Conservation (phyloP, 1,140 invertebrate species). For the Leptestheria dahalacensis region DNA sequence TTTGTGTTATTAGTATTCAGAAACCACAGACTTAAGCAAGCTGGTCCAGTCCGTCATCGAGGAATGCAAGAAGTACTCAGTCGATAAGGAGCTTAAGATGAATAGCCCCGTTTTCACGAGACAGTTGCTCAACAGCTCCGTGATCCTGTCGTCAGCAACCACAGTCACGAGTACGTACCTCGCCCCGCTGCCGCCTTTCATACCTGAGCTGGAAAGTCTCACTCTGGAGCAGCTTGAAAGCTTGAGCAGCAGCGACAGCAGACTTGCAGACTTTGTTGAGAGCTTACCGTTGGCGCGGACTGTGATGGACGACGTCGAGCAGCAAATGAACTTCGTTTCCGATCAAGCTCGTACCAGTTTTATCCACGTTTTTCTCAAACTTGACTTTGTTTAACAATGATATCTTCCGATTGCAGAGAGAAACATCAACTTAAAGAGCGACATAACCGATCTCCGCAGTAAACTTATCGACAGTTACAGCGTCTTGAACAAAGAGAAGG, state of each 20-base stretch:
- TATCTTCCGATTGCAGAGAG: slow-evolving; percentile 41
- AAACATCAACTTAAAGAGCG: slow-evolving; percentile 41
- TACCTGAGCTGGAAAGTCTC: slow-evolving; percentile 49
- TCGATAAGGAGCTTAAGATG: too few relatives aligned
- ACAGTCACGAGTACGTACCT: too few relatives aligned
- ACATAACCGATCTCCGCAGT: slow-evolving; percentile 25
- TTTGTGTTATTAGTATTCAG: slow-evolving; percentile 39
- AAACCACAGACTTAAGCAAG: slow-evolving; percentile 56
- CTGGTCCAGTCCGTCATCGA: slow-evolving; percentile 60
- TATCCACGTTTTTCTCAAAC: slow-evolving; percentile 10
- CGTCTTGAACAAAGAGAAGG: slow-evolving; percentile 37
- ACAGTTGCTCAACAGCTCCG: too few relatives aligned
- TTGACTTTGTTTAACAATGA: slow-evolving; percentile 12
- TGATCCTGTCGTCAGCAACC: slow-evolving; percentile 6
- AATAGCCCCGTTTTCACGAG: too few relatives aligned
- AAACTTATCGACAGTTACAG: slow-evolving; percentile 44
- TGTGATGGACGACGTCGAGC: slow-evolving; percentile 48
- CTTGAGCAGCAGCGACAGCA: slow-evolving; percentile 45
- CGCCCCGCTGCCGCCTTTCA: slow-evolving; percentile 32
- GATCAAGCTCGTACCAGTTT: slow-evolving; percentile 43
- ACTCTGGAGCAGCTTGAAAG: slow-evolving; percentile 49
- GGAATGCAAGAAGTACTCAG: slow-evolving; percentile 43
- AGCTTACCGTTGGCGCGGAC: slow-evolving; percentile 45
- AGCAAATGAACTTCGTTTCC: slow-evolving; percentile 52
- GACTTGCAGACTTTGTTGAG: slow-evolving; percentile 51